Percentiles rank a stretch among this genome's conserved stretches.
Evolutionary conservation across 2,113 vertebrate species (phyloP).

Genomic region (Anas platyrhynchos): DNA sequence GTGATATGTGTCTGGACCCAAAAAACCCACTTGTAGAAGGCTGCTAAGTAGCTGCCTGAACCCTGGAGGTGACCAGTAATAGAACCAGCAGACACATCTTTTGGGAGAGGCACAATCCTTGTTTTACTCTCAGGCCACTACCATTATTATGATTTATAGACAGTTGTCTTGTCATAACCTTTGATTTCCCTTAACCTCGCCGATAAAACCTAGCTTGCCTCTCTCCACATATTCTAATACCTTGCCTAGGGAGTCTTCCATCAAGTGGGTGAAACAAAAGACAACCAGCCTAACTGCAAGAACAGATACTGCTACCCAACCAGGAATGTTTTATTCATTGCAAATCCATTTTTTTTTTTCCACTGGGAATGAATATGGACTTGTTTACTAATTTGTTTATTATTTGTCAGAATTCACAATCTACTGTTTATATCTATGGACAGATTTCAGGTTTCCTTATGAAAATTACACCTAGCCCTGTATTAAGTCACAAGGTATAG

Average conservation of each 20-base stretch:
- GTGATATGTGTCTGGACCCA: not conserved
- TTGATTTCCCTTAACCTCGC: not conserved
- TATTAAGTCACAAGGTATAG: not conserved
- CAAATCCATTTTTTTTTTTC: not conserved
- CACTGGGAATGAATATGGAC: not conserved
- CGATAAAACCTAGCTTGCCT: not conserved
- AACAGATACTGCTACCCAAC: not conserved
- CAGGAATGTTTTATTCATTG: not conserved
- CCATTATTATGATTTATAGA: not conserved
- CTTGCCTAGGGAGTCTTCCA: not conserved
- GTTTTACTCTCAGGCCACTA: not conserved
- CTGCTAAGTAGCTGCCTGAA: not conserved
- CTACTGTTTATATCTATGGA: not conserved
- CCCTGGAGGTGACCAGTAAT: not conserved
- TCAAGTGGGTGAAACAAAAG: not conserved
- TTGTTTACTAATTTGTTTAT: not conserved
- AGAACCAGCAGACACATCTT: fast-evolving
- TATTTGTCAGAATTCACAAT: not conserved
- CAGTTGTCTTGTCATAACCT: not conserved
- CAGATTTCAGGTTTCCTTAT: not conserved
- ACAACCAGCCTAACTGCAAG: not conserved
- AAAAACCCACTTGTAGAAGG: not conserved
- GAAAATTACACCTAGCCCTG: not conserved
- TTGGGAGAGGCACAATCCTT: no score
- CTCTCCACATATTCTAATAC: not conserved